Evolutionary conservation across 1,140 invertebrate species (phyloP), one percentile per base, ranked within the genome.

Genomic region (Contarinia nasturtii): DNA sequence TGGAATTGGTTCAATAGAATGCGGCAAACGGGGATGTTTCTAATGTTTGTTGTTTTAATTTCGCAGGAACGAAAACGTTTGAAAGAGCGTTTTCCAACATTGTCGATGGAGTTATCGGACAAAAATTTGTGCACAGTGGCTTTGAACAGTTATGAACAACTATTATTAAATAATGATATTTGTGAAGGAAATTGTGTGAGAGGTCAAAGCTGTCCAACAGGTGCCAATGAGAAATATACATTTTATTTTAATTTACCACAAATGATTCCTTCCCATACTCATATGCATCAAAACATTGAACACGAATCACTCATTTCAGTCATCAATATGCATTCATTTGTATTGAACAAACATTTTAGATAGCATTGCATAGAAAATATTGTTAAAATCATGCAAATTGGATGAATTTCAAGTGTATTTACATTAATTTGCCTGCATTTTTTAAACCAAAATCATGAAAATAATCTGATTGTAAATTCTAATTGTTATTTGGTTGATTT

Each of bases 131-230:
- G 86, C 51, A 70, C 72, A 10, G 59, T 76, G 3, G 81, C 86
- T 58, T 68, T 92, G 19, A 75, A 77, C 53, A 82, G 79, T 49
- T 92, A 89, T 59, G 80, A 89, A 57, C 79, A 80, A 44, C 70
- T 86, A 54, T 67, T 87, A 7, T 71, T 76, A 48, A 76, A 82
- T 21, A 68, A 74, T 33, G 79, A 84, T 53, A 82, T 88, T 51
- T 90, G 86, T 64, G 84, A 88, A 59, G 85, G 85, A 33, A 80
- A 82, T 57, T 90, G 86, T 61, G 70, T 79, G 7, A 75, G 86
- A 68, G 82, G 82, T n/a, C 71, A 84, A 53, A 74, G 78, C 38
- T 88, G 85, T 69, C 85, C 85, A 1, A 86, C 82, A 49, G 85
- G 85, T 63, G 45, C 56, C 68, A n/a, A 54, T 50, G 27, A 27